Percentiles rank a stretch among this genome's conserved stretches.
These are phyloP conservation scores for Cydia splendana DNA, from an alignment of 1,140 invertebrate species.

Conservation along the genomic window DNA sequence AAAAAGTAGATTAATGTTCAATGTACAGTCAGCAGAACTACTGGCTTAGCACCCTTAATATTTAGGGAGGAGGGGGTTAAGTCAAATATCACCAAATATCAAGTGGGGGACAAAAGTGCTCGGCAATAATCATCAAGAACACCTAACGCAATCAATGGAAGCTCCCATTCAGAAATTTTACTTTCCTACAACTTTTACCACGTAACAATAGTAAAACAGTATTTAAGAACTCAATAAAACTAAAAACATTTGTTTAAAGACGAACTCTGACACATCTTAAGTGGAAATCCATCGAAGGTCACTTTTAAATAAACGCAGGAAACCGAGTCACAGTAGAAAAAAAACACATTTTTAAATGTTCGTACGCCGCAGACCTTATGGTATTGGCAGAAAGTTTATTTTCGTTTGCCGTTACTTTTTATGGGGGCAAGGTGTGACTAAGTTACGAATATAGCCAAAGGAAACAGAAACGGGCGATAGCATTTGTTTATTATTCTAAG, in stretches of 20 bases:
- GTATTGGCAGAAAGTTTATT: not conserved
- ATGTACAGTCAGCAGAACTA: too few relatives aligned
- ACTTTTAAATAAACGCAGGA: conserved; percentile 2
- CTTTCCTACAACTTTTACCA: too few relatives aligned
- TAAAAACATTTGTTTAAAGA: conserved; percentile 1
- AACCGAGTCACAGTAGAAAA: not conserved
- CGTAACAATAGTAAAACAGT: too few relatives aligned
- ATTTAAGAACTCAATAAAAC: not conserved
- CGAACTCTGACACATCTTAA: not conserved
- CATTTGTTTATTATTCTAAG: not conserved
- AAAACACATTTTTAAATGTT: not conserved
- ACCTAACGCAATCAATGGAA: too few relatives aligned
- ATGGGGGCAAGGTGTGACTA: not conserved
- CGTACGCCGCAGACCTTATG: not conserved
- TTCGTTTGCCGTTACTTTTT: not conserved
- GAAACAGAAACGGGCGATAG: not conserved
- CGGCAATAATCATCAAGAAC: too few relatives aligned
- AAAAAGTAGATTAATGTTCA: too few relatives aligned
- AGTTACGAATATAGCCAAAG: not conserved
- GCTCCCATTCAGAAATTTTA: too few relatives aligned
- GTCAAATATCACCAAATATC: too few relatives aligned
- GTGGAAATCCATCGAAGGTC: conserved; percentile 13
- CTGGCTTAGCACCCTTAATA: too few relatives aligned
- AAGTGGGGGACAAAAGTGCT: too few relatives aligned
- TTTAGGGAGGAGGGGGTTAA: too few relatives aligned